phyloP scores from a whole-genome alignment of 2,113 vertebrate species.

The Scomber japonicus region DNA sequence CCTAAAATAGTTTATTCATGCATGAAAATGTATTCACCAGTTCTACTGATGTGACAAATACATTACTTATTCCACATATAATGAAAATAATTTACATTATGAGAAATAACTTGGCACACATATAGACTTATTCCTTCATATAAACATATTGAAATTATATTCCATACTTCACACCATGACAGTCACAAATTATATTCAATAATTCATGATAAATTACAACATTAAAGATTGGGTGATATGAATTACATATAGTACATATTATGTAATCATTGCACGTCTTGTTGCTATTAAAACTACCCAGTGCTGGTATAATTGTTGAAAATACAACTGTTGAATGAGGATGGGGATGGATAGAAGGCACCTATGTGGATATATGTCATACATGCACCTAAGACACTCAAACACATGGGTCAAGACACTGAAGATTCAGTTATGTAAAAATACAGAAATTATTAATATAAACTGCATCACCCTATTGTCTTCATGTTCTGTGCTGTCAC shows the following conservation, averaged over 20 bases:
- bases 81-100: background rate
- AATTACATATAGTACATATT: background rate
- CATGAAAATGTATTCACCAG: slow-evolving; percentile 23
- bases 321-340: background rate
- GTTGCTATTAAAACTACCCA: background rate
- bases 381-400: slow-evolving; percentile 22
- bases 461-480: background rate
- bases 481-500: background rate
- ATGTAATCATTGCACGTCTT: slow-evolving; percentile 2
- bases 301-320: slow-evolving; percentile 4
- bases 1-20: slow-evolving; percentile 68
- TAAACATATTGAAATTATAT: slow-evolving; percentile 19
- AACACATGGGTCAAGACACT: slow-evolving; percentile 16
- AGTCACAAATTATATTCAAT: background rate
- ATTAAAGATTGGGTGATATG: background rate
- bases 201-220: background rate
- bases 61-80: background rate
- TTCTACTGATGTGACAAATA: slow-evolving; percentile 13
- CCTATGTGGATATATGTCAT: slow-evolving; percentile 18
- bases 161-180: slow-evolving; percentile 2
- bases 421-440: background rate
- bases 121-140: background rate
- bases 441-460: background rate
- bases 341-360: slow-evolving; percentile 39
- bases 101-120: background rate